Percentiles rank a stretch among this genome's conserved stretches.
Evolutionary conservation across 2,888 invertebrate genomes (phyloP).

Genomic region (Lingula anatina): DNA sequence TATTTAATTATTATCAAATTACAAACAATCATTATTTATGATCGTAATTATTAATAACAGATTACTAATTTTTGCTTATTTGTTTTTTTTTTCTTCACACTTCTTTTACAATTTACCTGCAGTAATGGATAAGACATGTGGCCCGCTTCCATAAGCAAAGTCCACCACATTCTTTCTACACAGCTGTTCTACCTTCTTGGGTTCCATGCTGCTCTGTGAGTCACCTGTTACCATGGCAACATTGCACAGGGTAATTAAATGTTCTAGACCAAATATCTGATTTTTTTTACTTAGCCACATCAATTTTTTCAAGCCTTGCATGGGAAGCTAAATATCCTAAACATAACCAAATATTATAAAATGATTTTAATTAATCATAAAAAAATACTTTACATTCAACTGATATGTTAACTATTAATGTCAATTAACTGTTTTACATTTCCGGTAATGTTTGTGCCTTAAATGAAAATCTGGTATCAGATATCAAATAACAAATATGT

Average conservation of each 20-base stretch:
- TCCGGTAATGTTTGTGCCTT: neutral
- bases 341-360: no score
- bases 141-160: conserved; percentile 60
- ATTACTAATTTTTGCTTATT: no score
- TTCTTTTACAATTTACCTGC: conserved; percentile 42
- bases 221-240: conserved; percentile 56
- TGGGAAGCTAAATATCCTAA: neutral
- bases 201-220: conserved; percentile 56
- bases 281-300: no score
- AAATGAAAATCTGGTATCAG: neutral
- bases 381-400: no score
- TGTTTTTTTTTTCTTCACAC: no score
- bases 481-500: neutral
- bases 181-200: conserved; percentile 56
- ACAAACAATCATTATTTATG: neutral
- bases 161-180: conserved; percentile 57
- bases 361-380: no score
- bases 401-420: no score
- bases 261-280: no score
- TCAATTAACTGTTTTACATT: no score
- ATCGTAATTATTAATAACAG: no score
- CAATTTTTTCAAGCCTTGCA: neutral
- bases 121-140: conserved; percentile 60
- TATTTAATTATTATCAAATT: neutral
- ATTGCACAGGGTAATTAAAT: no score